Conservation (phyloP, 2,888 invertebrate genomes). For the Muscina levida region DNA sequence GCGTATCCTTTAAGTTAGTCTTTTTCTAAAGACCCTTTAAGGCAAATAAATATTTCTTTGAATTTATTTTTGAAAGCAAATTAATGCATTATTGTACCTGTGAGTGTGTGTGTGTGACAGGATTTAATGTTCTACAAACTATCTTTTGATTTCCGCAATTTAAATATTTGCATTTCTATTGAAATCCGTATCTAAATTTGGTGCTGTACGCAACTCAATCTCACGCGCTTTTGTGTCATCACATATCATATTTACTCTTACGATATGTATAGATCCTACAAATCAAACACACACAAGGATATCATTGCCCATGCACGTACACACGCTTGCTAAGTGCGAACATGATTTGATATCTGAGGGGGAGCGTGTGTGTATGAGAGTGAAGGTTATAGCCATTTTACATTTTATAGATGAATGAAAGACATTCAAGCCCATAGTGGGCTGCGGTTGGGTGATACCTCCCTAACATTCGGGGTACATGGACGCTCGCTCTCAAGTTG, state of each 20-base stretch:
- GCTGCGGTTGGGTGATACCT: neutral
- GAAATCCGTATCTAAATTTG: slow-evolving; percentile 10
- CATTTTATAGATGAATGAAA: neutral
- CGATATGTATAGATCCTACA: neutral
- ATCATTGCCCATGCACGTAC: neutral
- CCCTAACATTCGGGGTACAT: neutral
- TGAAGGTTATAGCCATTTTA: neutral
- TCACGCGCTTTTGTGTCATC: neutral
- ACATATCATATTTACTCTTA: neutral
- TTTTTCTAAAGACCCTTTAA: neutral
- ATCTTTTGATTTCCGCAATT: neutral
- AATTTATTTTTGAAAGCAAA: neutral
- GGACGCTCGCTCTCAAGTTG: too few species aligned
- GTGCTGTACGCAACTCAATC: neutral
- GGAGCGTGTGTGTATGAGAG: neutral
- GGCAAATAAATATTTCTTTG: neutral
- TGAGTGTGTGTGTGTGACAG: too few species aligned
- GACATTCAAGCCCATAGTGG: neutral
- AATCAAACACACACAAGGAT: neutral
- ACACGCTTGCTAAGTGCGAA: neutral
- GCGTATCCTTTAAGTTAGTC: neutral
- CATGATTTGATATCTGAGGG: neutral
- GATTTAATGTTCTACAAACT: neutral
- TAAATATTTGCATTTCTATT: neutral
- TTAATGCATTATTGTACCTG: too few species aligned